Conservation (phyloP, 2,113 vertebrate species). For the Micromys minutus region DNA sequence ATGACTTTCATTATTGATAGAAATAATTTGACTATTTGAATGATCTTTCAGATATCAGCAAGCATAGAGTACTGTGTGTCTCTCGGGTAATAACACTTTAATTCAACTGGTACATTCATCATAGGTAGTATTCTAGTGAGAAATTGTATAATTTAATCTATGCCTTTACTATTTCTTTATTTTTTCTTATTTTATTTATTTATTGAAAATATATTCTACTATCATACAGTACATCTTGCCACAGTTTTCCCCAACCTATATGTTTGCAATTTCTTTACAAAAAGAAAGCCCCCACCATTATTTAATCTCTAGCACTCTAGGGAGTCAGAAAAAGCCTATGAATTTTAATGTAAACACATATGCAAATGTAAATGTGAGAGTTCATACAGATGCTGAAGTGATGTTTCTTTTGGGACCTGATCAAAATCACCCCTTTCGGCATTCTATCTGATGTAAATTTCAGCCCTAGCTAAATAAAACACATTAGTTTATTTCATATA, state of each 20-base stretch:
- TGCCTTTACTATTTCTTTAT: background rate
- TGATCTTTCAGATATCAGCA: background rate
- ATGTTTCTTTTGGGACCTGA: constrained; percentile 25
- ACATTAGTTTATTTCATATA: constrained; percentile 45
- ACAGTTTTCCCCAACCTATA: background rate
- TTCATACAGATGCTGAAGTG: background rate
- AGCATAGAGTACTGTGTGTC: background rate
- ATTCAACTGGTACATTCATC: background rate
- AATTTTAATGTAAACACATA: constrained; percentile 65
- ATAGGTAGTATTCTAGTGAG: background rate
- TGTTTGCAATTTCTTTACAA: background rate
- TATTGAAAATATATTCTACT: background rate
- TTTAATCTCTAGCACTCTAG: background rate
- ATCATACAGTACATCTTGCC: background rate
- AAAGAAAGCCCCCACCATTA: background rate
- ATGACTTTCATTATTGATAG: background rate
- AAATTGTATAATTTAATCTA: background rate
- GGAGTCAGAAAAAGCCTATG: background rate
- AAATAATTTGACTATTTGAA: constrained; percentile 14
- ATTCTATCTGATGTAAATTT: constrained; percentile 28
- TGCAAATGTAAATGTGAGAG: constrained; percentile 6
- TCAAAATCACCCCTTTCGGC: constrained; percentile 52
- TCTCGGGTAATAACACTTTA: background rate
- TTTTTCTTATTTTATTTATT: background rate
- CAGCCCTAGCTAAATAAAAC: constrained; percentile 15